These are phyloP conservation scores for Chloroclystis v-ata DNA, from an alignment of 2,888 invertebrate species.

Conservation along the genomic window DNA sequence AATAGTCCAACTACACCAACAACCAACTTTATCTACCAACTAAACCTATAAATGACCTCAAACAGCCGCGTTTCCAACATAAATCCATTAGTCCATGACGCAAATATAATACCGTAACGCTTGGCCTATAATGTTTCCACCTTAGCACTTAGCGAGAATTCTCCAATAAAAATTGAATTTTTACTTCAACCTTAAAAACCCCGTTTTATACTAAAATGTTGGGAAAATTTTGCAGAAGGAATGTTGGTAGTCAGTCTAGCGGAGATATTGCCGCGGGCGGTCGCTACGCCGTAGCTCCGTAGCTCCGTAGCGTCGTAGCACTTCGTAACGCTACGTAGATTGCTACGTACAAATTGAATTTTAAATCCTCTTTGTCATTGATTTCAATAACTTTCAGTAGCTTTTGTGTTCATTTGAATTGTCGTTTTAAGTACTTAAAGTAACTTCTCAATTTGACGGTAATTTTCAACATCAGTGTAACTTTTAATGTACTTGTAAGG, in stretches of 20 bases:
- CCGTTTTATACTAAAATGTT: conserved; percentile 35
- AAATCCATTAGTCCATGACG: conserved; percentile 30
- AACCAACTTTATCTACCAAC: neutral
- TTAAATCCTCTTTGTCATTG: conserved; percentile 29
- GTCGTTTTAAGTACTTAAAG: conserved; percentile 1
- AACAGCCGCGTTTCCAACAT: conserved; percentile 11
- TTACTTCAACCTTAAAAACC: conserved; percentile 15
- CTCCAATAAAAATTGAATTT: conserved; percentile 29
- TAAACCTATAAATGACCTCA: neutral
- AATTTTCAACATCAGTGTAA: no score
- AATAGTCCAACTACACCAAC: no score
- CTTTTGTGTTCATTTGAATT: conserved; percentile 10
- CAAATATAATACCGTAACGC: conserved; percentile 29
- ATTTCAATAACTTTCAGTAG: conserved; percentile 20
- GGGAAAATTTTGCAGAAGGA: conserved; percentile 33
- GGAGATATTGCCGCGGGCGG: conserved; percentile 41
- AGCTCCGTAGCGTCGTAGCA: conserved; percentile 35
- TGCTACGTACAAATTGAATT: conserved; percentile 30
- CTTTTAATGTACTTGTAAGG: no score
- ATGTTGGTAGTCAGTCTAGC: conserved; percentile 45
- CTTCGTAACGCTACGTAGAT: conserved; percentile 23
- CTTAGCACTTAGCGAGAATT: conserved; percentile 26
- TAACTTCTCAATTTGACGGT: neutral
- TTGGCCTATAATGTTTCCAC: conserved; percentile 30
- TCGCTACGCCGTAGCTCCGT: conserved; percentile 52